Evolutionary conservation across 2,797 vertebrate genomes (phyloP).

Genomic region (Tadarida brasiliensis): DNA sequence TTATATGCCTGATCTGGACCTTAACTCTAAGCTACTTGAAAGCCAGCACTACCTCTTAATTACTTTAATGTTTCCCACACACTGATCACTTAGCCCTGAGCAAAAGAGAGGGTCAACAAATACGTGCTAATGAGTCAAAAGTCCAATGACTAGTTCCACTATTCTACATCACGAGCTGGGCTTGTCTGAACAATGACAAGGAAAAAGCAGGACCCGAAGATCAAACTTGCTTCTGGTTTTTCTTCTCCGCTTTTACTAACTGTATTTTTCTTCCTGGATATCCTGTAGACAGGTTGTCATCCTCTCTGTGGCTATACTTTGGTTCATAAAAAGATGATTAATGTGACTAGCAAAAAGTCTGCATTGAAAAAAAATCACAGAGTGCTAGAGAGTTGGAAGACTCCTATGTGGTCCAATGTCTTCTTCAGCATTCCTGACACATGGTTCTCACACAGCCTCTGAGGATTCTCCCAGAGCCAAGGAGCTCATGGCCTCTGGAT

Average conservation of each 20-base stretch:
- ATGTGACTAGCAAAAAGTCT: neutral
- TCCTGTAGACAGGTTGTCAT: neutral
- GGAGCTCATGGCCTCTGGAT: neutral
- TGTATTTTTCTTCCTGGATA: neutral
- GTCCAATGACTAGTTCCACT: neutral
- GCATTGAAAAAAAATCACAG: neutral
- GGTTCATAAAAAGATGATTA: neutral
- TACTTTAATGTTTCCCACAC: neutral
- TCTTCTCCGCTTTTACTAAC: neutral
- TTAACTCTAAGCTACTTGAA: neutral
- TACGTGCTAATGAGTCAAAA: neutral
- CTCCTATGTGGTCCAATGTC: neutral
- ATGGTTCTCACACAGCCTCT: neutral
- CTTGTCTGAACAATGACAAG: slow-evolving; percentile 29
- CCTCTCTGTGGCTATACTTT: neutral
- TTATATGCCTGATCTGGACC: neutral
- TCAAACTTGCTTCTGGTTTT: neutral
- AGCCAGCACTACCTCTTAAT: neutral
- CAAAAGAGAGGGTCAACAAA: neutral
- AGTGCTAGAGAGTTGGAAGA: neutral
- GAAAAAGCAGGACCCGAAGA: neutral
- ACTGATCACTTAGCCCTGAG: neutral
- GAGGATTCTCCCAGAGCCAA: neutral
- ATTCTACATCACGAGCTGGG: neutral
- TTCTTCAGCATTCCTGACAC: neutral